Conservation (phyloP, 2,797 vertebrate genomes). For the Smutsia temminckii region DNA sequence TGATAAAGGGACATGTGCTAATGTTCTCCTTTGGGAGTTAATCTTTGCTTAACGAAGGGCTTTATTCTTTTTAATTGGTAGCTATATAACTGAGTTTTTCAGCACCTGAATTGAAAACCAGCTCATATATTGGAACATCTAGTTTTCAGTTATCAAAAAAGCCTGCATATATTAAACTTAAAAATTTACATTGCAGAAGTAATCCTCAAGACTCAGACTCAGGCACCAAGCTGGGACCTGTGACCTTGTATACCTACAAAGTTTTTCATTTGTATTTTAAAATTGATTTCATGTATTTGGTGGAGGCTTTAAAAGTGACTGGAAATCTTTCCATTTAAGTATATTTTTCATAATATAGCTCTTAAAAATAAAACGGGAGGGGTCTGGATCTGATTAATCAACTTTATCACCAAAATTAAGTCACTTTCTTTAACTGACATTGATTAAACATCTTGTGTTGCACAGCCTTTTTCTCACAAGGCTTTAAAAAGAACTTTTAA, state of each 20-base stretch:
- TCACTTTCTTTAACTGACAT: not conserved
- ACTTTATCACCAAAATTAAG: not conserved
- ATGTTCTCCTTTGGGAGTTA: constrained; percentile 52
- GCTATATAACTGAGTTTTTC: constrained; percentile 15
- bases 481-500: constrained; percentile 31
- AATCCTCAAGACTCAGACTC: not conserved
- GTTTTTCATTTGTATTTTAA: constrained; percentile 40
- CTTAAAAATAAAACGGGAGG: constrained; percentile 1
- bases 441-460: not conserved
- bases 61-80: constrained; percentile 69
- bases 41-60: constrained; percentile 52
- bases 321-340: not conserved
- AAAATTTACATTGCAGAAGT: constrained; percentile 8
- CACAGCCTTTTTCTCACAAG: not conserved
- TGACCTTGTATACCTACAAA: not conserved
- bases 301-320: not conserved
- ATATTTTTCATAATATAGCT: not conserved
- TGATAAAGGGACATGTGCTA: constrained; percentile 8
- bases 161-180: constrained; percentile 26
- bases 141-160: constrained; percentile 32
- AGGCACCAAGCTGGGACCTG: not conserved
- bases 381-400: not conserved
- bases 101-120: constrained; percentile 51
- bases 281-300: constrained; percentile 23
- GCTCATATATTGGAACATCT: not conserved